A percentile compares a stretch with the other conserved stretches of the same genome.
Evolutionary conservation across 2,888 invertebrate genomes (phyloP).

Genomic region (Trichacis sp.): DNA sequence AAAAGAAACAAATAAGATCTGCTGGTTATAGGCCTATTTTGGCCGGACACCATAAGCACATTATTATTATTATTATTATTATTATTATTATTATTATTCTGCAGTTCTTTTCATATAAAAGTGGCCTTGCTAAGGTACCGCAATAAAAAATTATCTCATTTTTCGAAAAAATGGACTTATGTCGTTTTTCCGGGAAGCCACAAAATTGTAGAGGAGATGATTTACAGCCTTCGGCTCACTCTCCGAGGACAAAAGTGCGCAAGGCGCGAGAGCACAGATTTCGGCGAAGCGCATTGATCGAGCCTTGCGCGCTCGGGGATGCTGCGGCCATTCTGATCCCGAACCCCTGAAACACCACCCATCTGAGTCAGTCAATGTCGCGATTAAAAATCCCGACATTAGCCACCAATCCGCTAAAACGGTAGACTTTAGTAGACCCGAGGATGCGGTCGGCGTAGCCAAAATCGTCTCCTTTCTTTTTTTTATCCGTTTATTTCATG

Average conservation of each 20-base stretch:
- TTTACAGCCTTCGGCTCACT: too few species aligned
- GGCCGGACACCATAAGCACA: too few species aligned
- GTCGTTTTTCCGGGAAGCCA: too few species aligned
- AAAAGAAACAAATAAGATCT: too few species aligned
- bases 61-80: too few species aligned
- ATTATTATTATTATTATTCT: too few species aligned
- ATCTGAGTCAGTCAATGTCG: constrained; percentile 48
- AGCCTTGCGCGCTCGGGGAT: constrained; percentile 45
- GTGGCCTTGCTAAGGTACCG: too few species aligned
- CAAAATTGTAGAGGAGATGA: too few species aligned
- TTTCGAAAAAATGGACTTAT: too few species aligned
- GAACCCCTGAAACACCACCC: constrained; percentile 49
- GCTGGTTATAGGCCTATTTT: too few species aligned
- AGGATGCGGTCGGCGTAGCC: constrained; percentile 36
- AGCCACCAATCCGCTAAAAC: constrained; percentile 25
- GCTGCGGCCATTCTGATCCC: constrained; percentile 50
- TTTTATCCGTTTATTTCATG: constrained; percentile 35
- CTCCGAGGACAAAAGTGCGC: constrained; percentile 44
- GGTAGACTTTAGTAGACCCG: constrained; percentile 27
- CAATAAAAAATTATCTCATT: too few species aligned
- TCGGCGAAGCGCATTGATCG: constrained; percentile 48
- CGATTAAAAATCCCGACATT: constrained; percentile 44
- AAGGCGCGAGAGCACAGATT: constrained; percentile 48
- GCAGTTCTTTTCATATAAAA: too few species aligned
- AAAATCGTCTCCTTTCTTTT: constrained; percentile 11